Evolutionary conservation across 2,888 invertebrate genomes (phyloP), one percentile per base, ranked within the genome.

Genomic region (Drosophila seclusa): DNA sequence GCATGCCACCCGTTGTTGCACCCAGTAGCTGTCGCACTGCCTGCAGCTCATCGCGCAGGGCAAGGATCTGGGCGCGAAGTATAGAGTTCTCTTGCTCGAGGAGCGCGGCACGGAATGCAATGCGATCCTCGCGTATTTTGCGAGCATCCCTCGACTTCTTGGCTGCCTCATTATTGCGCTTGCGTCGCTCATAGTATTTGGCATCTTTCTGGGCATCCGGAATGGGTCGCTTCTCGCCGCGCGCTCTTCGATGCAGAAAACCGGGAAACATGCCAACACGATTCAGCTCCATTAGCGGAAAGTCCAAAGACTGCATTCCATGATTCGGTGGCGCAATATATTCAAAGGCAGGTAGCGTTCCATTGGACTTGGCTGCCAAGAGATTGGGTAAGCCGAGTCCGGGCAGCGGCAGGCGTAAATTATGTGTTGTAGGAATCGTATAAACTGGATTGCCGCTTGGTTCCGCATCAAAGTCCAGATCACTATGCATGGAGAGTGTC

Each of bases 91-190:
- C 98, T 91, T 97, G 97, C 90, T 98, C 98, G 31, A 98, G 92
- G 65, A 97, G 94, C 34, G 97, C 96, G 0, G 98, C 98, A 59
- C 97, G 95, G 90, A 97, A 95, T 0, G 98, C 98, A 82, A 98
- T 96, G 95, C 97, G 96, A 92, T 98, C 98, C 91, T 98, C 98
- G 34, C 98, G 94, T 57, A 97, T 95, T 92, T 98, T 96, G 31
- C 98, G 94, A 0, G 97, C 97, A 92, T 98, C 98, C 34, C 98
- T 93, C 0, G 97, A 97, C 92, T 98, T 98, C 93, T 98, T 98
- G 0, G 98, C 98, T 0, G 98, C 98, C 91, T 97, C 96, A 92
- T 98, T 98, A 92, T 98, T 98, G 11, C 98, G 94, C 90, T 96
- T 95, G 69, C 98, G 94, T 52, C 98, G 94, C 92, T 98, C 98